Conservation (phyloP, 2,888 invertebrate genomes). For the Nasonovia ribisnigri region DNA sequence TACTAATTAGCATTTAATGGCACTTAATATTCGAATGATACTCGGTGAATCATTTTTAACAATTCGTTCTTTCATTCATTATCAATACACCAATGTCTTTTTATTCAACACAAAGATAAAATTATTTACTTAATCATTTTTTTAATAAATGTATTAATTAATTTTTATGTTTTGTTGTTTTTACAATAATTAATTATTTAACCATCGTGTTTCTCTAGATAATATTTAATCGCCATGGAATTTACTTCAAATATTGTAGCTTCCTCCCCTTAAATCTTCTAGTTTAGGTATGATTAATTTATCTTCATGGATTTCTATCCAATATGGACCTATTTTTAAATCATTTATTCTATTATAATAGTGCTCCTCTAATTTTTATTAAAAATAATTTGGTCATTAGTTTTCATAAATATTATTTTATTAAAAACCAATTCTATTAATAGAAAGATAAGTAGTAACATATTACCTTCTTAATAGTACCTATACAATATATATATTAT, state of each 20-base stretch:
- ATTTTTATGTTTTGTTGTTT: neutral
- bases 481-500: neutral
- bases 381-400: neutral
- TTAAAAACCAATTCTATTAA: neutral
- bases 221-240: slow-evolving; percentile 23
- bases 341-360: neutral
- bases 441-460: neutral
- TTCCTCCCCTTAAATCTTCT: neutral
- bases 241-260: slow-evolving; percentile 45
- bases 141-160: neutral
- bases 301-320: neutral
- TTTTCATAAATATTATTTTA: neutral
- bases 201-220: slow-evolving; percentile 29
- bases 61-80: neutral
- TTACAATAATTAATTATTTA: slow-evolving; percentile 24
- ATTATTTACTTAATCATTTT: neutral
- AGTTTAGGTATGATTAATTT: slow-evolving; percentile 32
- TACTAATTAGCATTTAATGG: neutral
- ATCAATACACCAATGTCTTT: neutral
- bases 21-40: neutral
- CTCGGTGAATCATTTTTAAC: neutral
- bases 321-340: neutral
- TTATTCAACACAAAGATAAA: neutral
- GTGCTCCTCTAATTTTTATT: neutral
- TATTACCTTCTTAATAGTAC: no score